phyloP scores from a whole-genome alignment of 1,140 invertebrate species.

The Panagrolaimus sp. region DNA sequence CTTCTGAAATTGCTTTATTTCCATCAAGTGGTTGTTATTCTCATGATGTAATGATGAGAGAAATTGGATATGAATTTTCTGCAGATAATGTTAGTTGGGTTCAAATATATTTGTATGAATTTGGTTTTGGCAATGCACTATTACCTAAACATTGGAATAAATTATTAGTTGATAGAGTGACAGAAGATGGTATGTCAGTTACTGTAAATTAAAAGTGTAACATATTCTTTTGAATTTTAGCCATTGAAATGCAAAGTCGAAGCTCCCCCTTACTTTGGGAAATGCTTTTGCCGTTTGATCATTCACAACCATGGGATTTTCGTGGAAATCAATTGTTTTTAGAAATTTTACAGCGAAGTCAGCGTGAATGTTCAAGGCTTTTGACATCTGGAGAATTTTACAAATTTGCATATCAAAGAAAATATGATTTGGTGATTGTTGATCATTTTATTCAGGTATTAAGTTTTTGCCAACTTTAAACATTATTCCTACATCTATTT shows the following conservation, averaged over 20 bases:
- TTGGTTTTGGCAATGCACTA: slow-evolving; percentile 37
- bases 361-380: slow-evolving; percentile 35
- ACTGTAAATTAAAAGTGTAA: background rate
- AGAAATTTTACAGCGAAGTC: slow-evolving; percentile 32
- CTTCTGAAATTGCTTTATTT: background rate
- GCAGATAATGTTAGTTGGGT: slow-evolving; percentile 38
- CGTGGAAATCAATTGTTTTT: slow-evolving; percentile 32
- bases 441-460: slow-evolving; percentile 50
- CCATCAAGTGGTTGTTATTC: slow-evolving; percentile 45
- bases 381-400: slow-evolving; percentile 27
- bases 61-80: slow-evolving; percentile 41
- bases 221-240: slow-evolving; percentile 1
- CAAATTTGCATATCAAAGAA: slow-evolving; percentile 24
- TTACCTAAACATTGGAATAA: slow-evolving; percentile 35
- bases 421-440: slow-evolving; percentile 41
- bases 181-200: slow-evolving; percentile 22
- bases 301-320: slow-evolving; percentile 29
- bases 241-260: slow-evolving; percentile 20
- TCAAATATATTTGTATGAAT: slow-evolving; percentile 46
- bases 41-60: slow-evolving; percentile 49
- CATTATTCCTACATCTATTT: slow-evolving; percentile 13
- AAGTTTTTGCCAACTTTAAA: background rate
- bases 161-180: slow-evolving; percentile 20
- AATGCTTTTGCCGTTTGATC: slow-evolving; percentile 39
- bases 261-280: slow-evolving; percentile 36